A percentile compares a stretch with the other conserved stretches of the same genome.
Conservation (phyloP, 2,888 invertebrate genomes). For the Melieria omissa region DNA sequence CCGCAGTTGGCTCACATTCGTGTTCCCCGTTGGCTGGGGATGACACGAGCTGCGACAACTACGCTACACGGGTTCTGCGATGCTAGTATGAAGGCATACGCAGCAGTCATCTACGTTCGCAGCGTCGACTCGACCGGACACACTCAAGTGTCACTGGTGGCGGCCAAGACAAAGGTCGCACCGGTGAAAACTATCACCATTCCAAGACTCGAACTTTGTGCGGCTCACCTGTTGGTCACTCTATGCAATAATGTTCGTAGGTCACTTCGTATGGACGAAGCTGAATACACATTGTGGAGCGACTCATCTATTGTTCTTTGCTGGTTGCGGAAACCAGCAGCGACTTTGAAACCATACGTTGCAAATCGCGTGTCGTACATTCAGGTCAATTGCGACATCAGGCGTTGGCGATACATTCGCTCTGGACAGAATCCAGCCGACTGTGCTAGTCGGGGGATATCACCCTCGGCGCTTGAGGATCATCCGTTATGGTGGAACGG, state of each 20-base stretch:
- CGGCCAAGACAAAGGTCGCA: constrained; percentile 1
- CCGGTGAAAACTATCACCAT: not conserved
- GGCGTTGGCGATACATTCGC: constrained; percentile 11
- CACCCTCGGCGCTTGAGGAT: not conserved
- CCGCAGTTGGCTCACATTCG: too few relatives aligned
- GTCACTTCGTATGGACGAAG: not conserved
- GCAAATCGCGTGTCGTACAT: constrained; percentile 3
- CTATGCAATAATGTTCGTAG: not conserved
- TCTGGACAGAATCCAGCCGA: constrained; percentile 13
- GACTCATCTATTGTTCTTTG: not conserved
- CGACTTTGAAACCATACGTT: not conserved
- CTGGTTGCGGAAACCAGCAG: not conserved
- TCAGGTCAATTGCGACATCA: not conserved
- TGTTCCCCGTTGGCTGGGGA: too few relatives aligned
- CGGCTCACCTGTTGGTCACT: not conserved
- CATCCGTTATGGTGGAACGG: not conserved
- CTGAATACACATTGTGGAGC: not conserved
- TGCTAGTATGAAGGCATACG: not conserved
- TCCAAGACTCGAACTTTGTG: not conserved
- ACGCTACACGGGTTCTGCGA: not conserved
- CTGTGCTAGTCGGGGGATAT: not conserved
- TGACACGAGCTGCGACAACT: too few relatives aligned
- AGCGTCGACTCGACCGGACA: too few relatives aligned
- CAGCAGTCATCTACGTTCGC: constrained; percentile 6
- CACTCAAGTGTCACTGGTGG: not conserved